A percentile compares a stretch with the other conserved stretches of the same genome.
Evolutionary conservation across 2,113 vertebrate species (phyloP).

Genomic region (Rhadina sibilatrix): DNA sequence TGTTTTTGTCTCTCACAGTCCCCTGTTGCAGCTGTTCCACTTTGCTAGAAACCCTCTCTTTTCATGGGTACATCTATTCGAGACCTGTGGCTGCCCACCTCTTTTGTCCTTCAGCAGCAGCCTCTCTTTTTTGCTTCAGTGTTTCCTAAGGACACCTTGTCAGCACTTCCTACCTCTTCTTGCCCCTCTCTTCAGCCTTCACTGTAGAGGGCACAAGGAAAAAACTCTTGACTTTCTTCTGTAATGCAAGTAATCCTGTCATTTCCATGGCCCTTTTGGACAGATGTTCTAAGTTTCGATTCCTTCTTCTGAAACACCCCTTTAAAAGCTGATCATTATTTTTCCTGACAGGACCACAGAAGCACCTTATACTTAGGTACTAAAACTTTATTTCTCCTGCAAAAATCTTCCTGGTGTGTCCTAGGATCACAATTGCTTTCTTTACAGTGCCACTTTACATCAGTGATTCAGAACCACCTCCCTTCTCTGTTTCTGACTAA

Average conservation of each 20-base stretch:
- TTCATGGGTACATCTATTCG: not conserved
- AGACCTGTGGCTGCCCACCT: not conserved
- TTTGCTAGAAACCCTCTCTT: not conserved
- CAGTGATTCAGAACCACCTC: not conserved
- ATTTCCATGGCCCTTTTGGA: not conserved
- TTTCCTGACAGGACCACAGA: not conserved
- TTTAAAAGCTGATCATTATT: not conserved
- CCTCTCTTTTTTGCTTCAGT: not conserved
- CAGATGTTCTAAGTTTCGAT: not conserved
- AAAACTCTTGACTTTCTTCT: not conserved
- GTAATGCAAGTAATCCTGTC: not conserved
- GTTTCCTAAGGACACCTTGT: not conserved
- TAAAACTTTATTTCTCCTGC: not conserved
- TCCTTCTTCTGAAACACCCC: not conserved
- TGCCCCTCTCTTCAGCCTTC: not conserved
- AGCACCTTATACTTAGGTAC: not conserved
- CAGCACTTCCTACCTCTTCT: not conserved
- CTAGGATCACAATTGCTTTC: not conserved
- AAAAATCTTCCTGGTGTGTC: not conserved
- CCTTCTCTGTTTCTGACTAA: not conserved
- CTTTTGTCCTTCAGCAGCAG: not conserved
- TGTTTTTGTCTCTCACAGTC: not conserved
- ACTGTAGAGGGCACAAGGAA: not conserved
- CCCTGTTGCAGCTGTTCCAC: not conserved
- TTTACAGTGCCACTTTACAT: not conserved